phyloP scores from a whole-genome alignment of 2,888 invertebrate genomes.

The Synanthedon formicaeformis region DNA sequence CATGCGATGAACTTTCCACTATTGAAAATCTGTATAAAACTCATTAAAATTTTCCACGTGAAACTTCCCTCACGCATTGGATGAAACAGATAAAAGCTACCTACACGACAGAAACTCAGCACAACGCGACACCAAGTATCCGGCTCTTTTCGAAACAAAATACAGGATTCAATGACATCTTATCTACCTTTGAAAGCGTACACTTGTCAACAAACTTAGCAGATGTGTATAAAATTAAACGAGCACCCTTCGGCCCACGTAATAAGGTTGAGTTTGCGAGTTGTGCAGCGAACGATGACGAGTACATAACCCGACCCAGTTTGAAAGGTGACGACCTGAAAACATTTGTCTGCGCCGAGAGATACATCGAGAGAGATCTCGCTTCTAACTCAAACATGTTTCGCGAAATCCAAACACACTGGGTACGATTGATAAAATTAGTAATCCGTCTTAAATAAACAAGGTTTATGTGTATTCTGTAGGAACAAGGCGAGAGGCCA shows the following conservation, averaged over 20 bases:
- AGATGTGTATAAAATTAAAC: too few relatives aligned
- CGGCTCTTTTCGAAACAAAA: conserved; percentile 10
- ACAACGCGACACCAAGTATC: conserved; percentile 1
- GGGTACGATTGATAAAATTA: neutral
- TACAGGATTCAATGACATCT: conserved; percentile 2
- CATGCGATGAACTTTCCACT: too few relatives aligned
- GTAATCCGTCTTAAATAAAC: neutral
- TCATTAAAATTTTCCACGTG: too few relatives aligned
- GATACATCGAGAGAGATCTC: neutral
- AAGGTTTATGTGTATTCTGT: neutral
- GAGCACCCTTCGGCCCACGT: too few relatives aligned
- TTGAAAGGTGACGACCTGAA: conserved; percentile 23
- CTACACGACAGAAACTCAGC: too few relatives aligned
- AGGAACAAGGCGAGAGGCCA: too few relatives aligned
- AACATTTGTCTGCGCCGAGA: conserved; percentile 9
- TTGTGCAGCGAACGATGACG: too few relatives aligned
- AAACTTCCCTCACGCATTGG: too few relatives aligned
- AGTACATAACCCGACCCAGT: conserved; percentile 12
- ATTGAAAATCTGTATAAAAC: too few relatives aligned
- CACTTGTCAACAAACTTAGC: neutral
- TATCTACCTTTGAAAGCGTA: neutral
- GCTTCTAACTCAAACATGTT: neutral
- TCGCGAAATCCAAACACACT: neutral
- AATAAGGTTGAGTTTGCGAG: too few relatives aligned
- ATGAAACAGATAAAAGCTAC: too few relatives aligned